phyloP scores from a whole-genome alignment of 2,888 invertebrate genomes.

The Amiota minor region DNA sequence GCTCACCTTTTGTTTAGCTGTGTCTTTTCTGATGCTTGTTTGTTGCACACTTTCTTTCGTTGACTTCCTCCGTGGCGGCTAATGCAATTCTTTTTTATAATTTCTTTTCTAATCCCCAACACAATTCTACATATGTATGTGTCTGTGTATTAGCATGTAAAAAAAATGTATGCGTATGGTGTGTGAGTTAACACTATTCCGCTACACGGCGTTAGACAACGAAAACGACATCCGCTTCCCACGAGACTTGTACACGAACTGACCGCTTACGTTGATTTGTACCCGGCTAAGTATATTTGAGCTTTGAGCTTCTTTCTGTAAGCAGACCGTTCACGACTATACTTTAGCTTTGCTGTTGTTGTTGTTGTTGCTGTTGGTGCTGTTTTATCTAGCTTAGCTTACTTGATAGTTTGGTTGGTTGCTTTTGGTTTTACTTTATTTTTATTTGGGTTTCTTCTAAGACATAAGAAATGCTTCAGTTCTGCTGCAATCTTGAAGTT shows the following conservation, averaged over 20 bases:
- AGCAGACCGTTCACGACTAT: neutral
- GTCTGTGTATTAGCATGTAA: neutral
- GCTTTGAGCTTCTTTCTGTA: conserved; percentile 31
- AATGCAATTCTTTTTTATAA: no score
- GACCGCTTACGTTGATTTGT: conserved; percentile 66
- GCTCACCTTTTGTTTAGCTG: no score
- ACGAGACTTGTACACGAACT: conserved; percentile 73
- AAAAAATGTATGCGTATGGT: conserved; percentile 1
- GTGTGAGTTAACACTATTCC: conserved; percentile 18
- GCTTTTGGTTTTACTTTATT: conserved; percentile 29
- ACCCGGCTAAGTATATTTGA: conserved; percentile 69
- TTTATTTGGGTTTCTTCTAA: conserved; percentile 31
- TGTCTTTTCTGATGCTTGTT: neutral
- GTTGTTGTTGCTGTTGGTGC: no score
- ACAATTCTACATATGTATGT: neutral
- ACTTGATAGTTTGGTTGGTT: neutral
- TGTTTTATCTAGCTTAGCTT: conserved; percentile 20
- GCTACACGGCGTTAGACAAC: conserved; percentile 3
- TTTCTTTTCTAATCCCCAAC: neutral
- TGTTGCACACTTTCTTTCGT: neutral
- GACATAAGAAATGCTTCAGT: conserved; percentile 24
- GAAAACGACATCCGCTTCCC: conserved; percentile 69
- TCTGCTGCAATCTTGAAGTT: conserved; percentile 19
- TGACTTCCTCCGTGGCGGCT: neutral
- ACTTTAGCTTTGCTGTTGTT: neutral